Evolutionary conservation across 92 coral and sea anemone genomes (phyloP), one percentile per base, ranked within the genome.

Genomic region (Zoanthus sansibaricus): DNA sequence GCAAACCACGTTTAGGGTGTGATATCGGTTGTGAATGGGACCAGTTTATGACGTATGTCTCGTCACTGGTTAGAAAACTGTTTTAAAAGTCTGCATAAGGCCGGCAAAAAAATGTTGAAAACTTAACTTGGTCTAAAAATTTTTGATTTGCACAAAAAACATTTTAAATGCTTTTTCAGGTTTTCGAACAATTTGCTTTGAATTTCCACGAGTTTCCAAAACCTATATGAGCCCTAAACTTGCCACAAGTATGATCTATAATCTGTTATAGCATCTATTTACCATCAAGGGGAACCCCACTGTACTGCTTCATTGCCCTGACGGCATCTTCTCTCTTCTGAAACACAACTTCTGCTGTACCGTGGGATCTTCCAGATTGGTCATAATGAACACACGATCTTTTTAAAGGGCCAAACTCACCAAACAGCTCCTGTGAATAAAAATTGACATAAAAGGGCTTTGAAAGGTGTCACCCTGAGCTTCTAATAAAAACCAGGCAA

Each of bases 281-380:
- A 97, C 99, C 99, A 92, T 97, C 99, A 75, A 97, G 89, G 32
- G 98, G 99, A 49, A 97, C 98, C 69, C 99, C 99, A 86, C 95
- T 97, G 62, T 97, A 97, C 80, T 97, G 99, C 84, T 95, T 92
- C 91, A 92, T 76, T 86, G 99, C 99, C 68, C 92, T 95, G 25
- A 90, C 90, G 10, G 99, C 98, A 84, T 97, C 98, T 74, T 97
- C 98, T 89, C 95, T 86, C 52, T 91, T 89, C 61, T 90, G 92
- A 84, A 87, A 97, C 44, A 97, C 95, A 47, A 97, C 98, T 67
- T 97, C 99, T 45, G 99, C 99, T 45, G 99, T 97, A 32, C 99
- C 99, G 79, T 93, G 98, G 3, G 99, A 97, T 79, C 99, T 88
- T 3, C 99, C 99, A 9, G 99, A 97, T 13, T 76, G 93, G 84